phyloP scores from a whole-genome alignment of 2,797 vertebrate species.

The Ctenosaura bakeri region DNA sequence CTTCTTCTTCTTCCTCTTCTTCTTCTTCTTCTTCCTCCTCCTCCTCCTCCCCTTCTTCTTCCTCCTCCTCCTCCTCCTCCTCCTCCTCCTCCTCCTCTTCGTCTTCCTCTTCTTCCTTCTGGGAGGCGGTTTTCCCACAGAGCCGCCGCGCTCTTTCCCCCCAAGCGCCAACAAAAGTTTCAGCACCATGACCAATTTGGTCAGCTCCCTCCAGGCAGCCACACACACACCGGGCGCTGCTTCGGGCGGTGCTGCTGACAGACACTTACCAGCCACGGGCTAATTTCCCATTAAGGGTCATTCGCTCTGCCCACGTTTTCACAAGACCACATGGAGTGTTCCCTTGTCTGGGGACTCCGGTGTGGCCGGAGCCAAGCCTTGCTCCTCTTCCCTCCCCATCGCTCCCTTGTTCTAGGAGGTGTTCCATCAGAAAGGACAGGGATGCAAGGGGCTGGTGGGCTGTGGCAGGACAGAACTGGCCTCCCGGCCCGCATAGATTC shows the following conservation, averaged over 20 bases:
- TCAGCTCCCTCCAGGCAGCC: slow-evolving; percentile 87
- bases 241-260: slow-evolving; percentile 84
- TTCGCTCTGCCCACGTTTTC: slow-evolving; percentile 87
- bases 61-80: too few relatives aligned
- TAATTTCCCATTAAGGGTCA: slow-evolving; percentile 91
- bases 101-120: slow-evolving; percentile 72
- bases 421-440: not conserved
- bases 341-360: slow-evolving; percentile 71
- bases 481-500: not conserved
- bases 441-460: not conserved
- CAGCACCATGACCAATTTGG: slow-evolving; percentile 90
- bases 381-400: not conserved
- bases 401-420: not conserved
- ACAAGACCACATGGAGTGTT: slow-evolving; percentile 90
- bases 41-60: slow-evolving; percentile 43
- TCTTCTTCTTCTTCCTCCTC: too few relatives aligned
- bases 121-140: slow-evolving; percentile 89
- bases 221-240: slow-evolving; percentile 84
- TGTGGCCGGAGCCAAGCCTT: slow-evolving; percentile 29
- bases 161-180: slow-evolving; percentile 87
- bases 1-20: slow-evolving; percentile 68
- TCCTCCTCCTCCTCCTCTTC: too few relatives aligned
- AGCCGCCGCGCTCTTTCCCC: slow-evolving; percentile 81
- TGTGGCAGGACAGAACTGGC: not conserved
- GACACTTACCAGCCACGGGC: slow-evolving; percentile 92